Evolutionary conservation across 2,113 vertebrate species (phyloP), one percentile per base, ranked within the genome.

Genomic region (Chamaetylas fuelleborni): DNA sequence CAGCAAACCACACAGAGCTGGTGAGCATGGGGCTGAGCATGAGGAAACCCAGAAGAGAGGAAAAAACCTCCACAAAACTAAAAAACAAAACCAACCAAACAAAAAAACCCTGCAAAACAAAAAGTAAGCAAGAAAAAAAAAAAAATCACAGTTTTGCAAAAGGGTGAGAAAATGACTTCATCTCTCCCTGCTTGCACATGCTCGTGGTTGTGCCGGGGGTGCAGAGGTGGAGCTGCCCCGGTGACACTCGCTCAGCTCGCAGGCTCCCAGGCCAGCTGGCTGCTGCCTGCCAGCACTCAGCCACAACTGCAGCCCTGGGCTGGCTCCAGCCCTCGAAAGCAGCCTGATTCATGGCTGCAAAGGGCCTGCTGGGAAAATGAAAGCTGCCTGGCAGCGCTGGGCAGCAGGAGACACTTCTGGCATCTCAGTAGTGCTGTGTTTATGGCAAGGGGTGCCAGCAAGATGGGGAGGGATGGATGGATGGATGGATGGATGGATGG

Each of bases 251-350:
- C 36, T 36, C 8, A 9, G 88, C 85, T 66, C 10, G 9, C 90
- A 40, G 91, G 34, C 65, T 90, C 76, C 90, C 36, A 33, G 87
- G 94, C 93, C 94, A 92, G 82, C 86, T 96, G 85, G 93, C 93
- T 93, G 72, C 87, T 79, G 31, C 16, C 67, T 70, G n/a, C 69
- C 78, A 95, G 65, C 87, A 53, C 87, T 96, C 85, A 88, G 94
- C 91, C 92, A 88, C 86, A 60, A 90, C 88, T 40, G 86, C 71
- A 95, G 81, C 78, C 81, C 92, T 95, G 90, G 9, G 8, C 86
- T 88, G 88, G 77, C 78, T 91, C 93, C 95, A 96, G 95, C 77
- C 91, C 92, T 96, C 71, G 73, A 94, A 94, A 95, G 95, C 95
- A 94, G 92, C 86, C 70, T 92, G 96, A 92, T 93, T 95, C 87